Evolutionary conservation across 2,888 invertebrate genomes (phyloP).

Genomic region (Mesorhabditis belari): DNA sequence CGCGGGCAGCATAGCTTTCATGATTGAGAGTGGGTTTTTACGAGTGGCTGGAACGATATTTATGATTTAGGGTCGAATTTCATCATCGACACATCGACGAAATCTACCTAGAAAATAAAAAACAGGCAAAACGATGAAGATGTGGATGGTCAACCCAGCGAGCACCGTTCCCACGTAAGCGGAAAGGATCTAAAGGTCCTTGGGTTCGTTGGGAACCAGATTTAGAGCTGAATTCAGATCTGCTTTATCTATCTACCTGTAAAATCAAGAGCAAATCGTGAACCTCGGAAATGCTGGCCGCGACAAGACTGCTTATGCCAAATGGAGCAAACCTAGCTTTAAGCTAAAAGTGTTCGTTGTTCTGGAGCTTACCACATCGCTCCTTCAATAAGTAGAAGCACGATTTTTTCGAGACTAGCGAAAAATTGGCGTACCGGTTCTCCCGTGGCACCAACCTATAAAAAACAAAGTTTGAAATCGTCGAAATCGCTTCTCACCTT

Average conservation of each 20-base stretch:
- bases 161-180: neutral
- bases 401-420: neutral
- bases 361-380: neutral
- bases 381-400: neutral
- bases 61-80: no score
- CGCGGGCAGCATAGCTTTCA: conserved; percentile 63
- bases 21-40: conserved; percentile 29
- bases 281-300: neutral
- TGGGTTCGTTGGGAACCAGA: neutral
- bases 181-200: neutral
- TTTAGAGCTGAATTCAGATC: no score
- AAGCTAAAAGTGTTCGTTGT: no score
- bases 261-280: neutral
- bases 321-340: neutral
- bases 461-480: neutral
- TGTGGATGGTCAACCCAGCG: neutral
- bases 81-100: no score
- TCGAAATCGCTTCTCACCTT: neutral
- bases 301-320: neutral
- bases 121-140: neutral
- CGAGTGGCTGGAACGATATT: conserved; percentile 58
- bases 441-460: neutral
- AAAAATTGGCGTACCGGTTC: neutral
- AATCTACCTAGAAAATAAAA: neutral
- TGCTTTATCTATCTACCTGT: no score